Base-by-base conservation (phyloP, 2,888 invertebrate genomes). In the Drosophila algonquin region DNA sequence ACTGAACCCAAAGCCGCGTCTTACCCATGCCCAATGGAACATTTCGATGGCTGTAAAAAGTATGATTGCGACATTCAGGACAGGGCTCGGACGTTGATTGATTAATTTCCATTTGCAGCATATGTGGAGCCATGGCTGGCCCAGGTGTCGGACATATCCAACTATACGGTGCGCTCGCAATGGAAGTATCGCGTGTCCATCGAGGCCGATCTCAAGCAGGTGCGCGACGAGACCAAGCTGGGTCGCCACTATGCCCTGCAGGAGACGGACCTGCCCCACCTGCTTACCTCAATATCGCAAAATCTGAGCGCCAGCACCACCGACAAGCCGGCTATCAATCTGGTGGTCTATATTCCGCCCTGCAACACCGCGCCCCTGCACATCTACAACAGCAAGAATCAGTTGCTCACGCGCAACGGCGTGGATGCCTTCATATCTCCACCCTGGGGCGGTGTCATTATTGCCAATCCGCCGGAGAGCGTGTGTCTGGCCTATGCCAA, bases 381-480 rank as follows among this genome's bases (percentile, higher is more conserved):
- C 84, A 96, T 98, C 73, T 94, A 95, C 80, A 94, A 94, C 73
- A 90, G 91, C 30, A 87, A 92, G 52, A 93, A 93, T 87, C 76
- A 85, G 47, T 73, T 83, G 91, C 92, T 92, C 7, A 90, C 92
- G 27, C 83, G 86, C 54, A 87, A 93, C 71, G 92, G 93, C 30
- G 92, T 94, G 27, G 95, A 96, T 90, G 95, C 96, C 3, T 97
- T 97, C 91, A 93, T 96, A 84, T 97, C 97, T 0, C 95, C 96
- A 0, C 94, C 96, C 68, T 98, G 98, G 98, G 98, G 98, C 48
- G 98, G 97, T 1, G 95, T 98, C 68, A 94, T 96, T 56, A 94
- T 98, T 46, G 93, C 94, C 65, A 97, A 95, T 91, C 95, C 96
- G 8, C 93, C 94, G 1, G 81, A 90, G 14, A 92, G 91, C 0